Conservation (phyloP, 2,113 vertebrate species). For the Rattus rattus region DNA sequence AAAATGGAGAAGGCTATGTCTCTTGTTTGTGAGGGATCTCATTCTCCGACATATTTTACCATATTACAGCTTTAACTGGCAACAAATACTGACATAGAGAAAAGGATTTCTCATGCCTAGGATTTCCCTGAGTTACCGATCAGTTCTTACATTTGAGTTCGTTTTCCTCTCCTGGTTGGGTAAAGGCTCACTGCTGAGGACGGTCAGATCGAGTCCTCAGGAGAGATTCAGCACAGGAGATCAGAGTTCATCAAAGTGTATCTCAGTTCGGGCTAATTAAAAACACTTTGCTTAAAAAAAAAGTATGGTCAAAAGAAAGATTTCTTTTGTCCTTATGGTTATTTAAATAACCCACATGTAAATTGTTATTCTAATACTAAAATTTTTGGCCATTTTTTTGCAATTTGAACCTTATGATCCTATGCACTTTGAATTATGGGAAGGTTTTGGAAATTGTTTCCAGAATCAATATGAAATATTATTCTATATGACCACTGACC, state of each 20-base stretch:
- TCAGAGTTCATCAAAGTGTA: background rate
- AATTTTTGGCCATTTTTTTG: slow-evolving; percentile 33
- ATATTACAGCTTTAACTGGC: slow-evolving; percentile 15
- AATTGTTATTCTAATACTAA: slow-evolving; percentile 10
- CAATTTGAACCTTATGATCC: background rate
- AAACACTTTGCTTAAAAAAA: slow-evolving; percentile 28
- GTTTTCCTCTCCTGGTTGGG: background rate
- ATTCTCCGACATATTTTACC: background rate
- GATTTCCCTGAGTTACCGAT: background rate
- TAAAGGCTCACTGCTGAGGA: background rate
- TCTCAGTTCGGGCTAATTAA: background rate
- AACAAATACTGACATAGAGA: background rate
- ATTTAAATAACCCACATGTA: background rate
- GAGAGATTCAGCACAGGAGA: background rate
- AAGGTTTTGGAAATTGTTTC: slow-evolving; percentile 20
- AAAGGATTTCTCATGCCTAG: background rate
- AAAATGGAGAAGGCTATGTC: background rate
- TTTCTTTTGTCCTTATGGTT: background rate
- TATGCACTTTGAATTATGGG: background rate
- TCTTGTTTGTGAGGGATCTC: slow-evolving; percentile 6
- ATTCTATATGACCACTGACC: slow-evolving; percentile 32
- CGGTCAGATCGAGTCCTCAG: background rate
- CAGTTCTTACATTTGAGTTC: slow-evolving; percentile 30
- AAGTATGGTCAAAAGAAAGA: background rate
- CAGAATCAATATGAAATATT: slow-evolving; percentile 38